Percentiles rank a stretch among this genome's conserved stretches.
Conservation (phyloP, 2,888 invertebrate genomes). For the Crossocerus cetratus region DNA sequence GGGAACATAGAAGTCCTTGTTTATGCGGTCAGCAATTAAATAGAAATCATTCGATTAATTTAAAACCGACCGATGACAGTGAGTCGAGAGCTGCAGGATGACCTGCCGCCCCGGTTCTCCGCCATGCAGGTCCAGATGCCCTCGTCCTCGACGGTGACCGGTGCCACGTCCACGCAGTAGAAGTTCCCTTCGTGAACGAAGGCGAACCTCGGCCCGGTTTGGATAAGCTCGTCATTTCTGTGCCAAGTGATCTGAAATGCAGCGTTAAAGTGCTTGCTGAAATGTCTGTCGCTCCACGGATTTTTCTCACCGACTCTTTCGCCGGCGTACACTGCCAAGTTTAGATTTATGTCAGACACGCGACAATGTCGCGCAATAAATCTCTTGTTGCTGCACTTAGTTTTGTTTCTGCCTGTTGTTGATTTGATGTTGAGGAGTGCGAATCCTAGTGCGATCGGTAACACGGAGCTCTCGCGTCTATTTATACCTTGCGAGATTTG, state of each 20-base stretch:
- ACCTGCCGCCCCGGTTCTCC: constrained; percentile 86
- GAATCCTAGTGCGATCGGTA: too few relatives aligned
- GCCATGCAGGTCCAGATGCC: constrained; percentile 92
- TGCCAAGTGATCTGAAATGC: constrained; percentile 88
- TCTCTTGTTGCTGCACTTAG: not conserved
- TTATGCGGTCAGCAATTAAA: not conserved
- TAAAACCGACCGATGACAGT: constrained; percentile 84
- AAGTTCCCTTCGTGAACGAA: constrained; percentile 91
- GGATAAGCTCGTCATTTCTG: constrained; percentile 87
- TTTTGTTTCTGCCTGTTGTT: too few relatives aligned
- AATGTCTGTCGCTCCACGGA: not conserved
- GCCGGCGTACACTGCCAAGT: not conserved
- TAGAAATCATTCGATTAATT: too few relatives aligned
- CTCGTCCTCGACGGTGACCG: constrained; percentile 89
- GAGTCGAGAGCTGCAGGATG: constrained; percentile 86
- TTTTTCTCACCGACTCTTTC: too few relatives aligned
- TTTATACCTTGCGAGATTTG: too few relatives aligned
- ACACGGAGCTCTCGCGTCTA: too few relatives aligned
- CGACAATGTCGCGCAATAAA: not conserved
- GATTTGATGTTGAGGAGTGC: too few relatives aligned
- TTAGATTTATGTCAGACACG: not conserved
- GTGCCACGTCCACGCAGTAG: constrained; percentile 90
- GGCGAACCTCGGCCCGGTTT: constrained; percentile 86
- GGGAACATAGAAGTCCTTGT: not conserved
- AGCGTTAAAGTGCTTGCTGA: not conserved